Conservation (phyloP, 37 sponge, comb jelly and placozoan species). For the Tethya wilhelma region DNA sequence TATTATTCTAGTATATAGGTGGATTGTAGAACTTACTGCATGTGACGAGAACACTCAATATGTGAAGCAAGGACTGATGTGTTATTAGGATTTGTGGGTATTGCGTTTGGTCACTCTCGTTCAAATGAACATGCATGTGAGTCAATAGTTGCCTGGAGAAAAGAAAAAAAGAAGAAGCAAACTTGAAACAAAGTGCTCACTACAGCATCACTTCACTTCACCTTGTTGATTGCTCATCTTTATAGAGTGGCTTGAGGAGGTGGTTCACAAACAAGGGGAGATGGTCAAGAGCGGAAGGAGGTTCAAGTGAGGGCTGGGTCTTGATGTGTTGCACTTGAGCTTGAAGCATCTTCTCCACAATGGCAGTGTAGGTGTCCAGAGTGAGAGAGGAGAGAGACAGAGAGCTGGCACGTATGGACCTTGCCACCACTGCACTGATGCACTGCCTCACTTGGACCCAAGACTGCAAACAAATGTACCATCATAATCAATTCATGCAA, state of each 20-base stretch:
- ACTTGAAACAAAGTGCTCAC: no score
- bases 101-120: background rate
- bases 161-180: slow-evolving; percentile 5
- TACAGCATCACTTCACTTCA: no score
- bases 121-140: slow-evolving; percentile 33
- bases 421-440: slow-evolving; percentile 9
- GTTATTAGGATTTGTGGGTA: background rate
- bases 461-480: slow-evolving; percentile 11
- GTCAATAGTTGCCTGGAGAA: slow-evolving; percentile 21
- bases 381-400: slow-evolving; percentile 45
- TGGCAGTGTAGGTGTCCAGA: slow-evolving; percentile 33
- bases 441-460: slow-evolving; percentile 23
- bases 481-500: background rate
- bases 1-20: no score
- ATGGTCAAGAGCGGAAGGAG: slow-evolving; percentile 26
- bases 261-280: slow-evolving; percentile 24
- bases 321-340: slow-evolving; percentile 29
- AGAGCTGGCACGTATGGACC: slow-evolving; percentile 4
- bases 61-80: slow-evolving; percentile 27
- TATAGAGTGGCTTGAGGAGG: slow-evolving; percentile 32
- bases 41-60: slow-evolving; percentile 17
- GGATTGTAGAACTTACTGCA: background rate
- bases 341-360: slow-evolving; percentile 36
- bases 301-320: background rate
- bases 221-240: slow-evolving; percentile 11